Percentiles rank a stretch among this genome's conserved stretches.
Evolutionary conservation across 2,888 invertebrate species (phyloP).

Genomic region (Agapostemon virescens): DNA sequence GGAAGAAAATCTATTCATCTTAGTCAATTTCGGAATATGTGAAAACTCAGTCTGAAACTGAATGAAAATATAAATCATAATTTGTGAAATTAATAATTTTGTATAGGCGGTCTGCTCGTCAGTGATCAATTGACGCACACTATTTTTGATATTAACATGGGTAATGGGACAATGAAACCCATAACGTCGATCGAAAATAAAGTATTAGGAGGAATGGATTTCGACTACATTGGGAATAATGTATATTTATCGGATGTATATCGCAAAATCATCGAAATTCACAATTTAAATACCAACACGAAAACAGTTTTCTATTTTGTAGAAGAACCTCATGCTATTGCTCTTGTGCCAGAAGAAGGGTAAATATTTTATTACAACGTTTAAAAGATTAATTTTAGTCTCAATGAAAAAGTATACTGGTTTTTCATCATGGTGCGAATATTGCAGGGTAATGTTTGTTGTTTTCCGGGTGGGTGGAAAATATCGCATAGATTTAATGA

Average conservation of each 20-base stretch:
- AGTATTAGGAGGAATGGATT: slow-evolving; percentile 83
- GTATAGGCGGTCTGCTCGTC: slow-evolving; percentile 66
- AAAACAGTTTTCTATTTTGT: slow-evolving; percentile 84
- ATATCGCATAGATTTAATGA: slow-evolving; percentile 85
- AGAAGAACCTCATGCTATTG: slow-evolving; percentile 85
- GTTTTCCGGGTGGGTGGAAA: slow-evolving; percentile 65
- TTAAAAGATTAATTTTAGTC: background rate
- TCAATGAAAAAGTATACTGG: background rate
- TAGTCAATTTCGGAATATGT: too few relatives aligned
- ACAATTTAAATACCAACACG: slow-evolving; percentile 83
- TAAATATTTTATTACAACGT: slow-evolving; percentile 69
- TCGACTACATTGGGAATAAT: slow-evolving; percentile 87
- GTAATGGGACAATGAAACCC: slow-evolving; percentile 51
- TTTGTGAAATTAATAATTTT: slow-evolving; percentile 9
- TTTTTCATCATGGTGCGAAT: background rate
- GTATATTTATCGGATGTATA: slow-evolving; percentile 88
- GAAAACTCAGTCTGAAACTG: too few relatives aligned
- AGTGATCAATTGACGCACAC: slow-evolving; percentile 64
- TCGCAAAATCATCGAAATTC: slow-evolving; percentile 84
- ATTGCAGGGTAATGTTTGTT: slow-evolving; percentile 76
- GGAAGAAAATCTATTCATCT: background rate
- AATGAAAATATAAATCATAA: background rate
- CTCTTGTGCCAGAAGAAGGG: slow-evolving; percentile 86
- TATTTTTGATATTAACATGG: slow-evolving; percentile 66
- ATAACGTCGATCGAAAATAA: slow-evolving; percentile 81